Percentiles rank a stretch among this genome's conserved stretches.
phyloP scores from a whole-genome alignment of 2,888 invertebrate species.

The Desoria tigrina region DNA sequence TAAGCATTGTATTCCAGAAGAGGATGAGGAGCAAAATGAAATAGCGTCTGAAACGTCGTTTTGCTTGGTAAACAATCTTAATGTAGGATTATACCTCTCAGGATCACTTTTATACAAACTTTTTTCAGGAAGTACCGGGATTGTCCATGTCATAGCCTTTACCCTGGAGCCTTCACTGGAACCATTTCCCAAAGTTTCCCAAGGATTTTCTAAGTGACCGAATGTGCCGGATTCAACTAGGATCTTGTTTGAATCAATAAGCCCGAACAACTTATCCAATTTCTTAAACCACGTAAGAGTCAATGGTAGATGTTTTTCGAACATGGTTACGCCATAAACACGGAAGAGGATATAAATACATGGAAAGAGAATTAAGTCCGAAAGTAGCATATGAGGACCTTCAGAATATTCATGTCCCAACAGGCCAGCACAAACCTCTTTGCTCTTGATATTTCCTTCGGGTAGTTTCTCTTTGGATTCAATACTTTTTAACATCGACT shows the following conservation, averaged over 20 bases:
- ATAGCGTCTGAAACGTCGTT: constrained; percentile 70
- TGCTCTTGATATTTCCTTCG: constrained; percentile 45
- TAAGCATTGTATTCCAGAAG: constrained; percentile 31
- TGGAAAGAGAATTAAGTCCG: constrained; percentile 78
- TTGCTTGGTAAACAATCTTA: constrained; percentile 74
- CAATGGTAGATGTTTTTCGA: constrained; percentile 62
- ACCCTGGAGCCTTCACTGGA: not conserved
- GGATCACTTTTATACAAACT: constrained; percentile 79
- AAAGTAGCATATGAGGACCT: constrained; percentile 76
- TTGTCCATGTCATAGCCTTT: constrained; percentile 15
- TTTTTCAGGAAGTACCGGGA: constrained; percentile 63
- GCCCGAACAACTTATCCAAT: constrained; percentile 50
- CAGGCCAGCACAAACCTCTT: constrained; percentile 4
- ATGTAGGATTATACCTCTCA: constrained; percentile 72
- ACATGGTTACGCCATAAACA: constrained; percentile 56
- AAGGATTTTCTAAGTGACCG: no score
- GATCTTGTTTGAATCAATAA: not conserved
- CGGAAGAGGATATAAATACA: constrained; percentile 67
- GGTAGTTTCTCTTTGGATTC: constrained; percentile 38
- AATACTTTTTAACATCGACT: constrained; percentile 57
- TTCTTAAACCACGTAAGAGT: constrained; percentile 67
- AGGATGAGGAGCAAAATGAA: constrained; percentile 22
- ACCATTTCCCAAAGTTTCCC: no score
- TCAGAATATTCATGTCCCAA: constrained; percentile 73
- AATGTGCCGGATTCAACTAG: not conserved